These are phyloP conservation scores for Capreolus pygargus DNA, from an alignment of 2,113 vertebrate genomes.

Conservation along the genomic window DNA sequence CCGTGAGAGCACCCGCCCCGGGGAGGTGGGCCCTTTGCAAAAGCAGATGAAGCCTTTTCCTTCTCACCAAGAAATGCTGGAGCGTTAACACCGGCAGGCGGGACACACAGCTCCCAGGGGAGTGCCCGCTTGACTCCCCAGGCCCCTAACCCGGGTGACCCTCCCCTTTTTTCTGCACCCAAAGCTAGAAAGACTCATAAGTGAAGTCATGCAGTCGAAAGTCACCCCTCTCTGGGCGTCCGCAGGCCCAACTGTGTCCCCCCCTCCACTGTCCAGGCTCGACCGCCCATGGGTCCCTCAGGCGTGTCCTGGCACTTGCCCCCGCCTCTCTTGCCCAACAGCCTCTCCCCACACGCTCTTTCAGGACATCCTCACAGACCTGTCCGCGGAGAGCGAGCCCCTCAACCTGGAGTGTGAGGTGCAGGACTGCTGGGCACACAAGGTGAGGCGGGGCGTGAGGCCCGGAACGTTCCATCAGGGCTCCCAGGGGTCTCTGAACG, in stretches of 20 bases:
- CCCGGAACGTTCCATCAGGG: not conserved
- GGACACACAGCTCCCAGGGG: accelerated
- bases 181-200: accelerated
- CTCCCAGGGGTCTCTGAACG: not conserved
- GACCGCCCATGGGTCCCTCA: accelerated
- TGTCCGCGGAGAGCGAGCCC: conserved; percentile 93
- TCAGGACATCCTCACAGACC: conserved; percentile 94
- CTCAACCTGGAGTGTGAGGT: conserved; percentile 87
- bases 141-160: not conserved
- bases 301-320: not conserved
- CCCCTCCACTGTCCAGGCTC: not conserved
- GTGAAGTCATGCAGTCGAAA: not conserved
- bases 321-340: accelerated
- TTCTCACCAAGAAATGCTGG: not conserved
- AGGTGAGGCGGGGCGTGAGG: conserved; percentile 80
- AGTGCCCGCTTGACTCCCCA: not conserved
- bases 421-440: conserved; percentile 92
- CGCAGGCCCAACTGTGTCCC: accelerated
- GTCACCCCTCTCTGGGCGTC: not conserved
- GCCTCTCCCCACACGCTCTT: not conserved
- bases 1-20: not conserved
- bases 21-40: not conserved
- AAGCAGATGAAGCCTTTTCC: not conserved
- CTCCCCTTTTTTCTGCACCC: not conserved
- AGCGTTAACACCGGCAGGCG: no score